A percentile compares a stretch with the other conserved stretches of the same genome.
Evolutionary conservation across 2,113 vertebrate genomes (phyloP).

Genomic region (Gallinago undulata): DNA sequence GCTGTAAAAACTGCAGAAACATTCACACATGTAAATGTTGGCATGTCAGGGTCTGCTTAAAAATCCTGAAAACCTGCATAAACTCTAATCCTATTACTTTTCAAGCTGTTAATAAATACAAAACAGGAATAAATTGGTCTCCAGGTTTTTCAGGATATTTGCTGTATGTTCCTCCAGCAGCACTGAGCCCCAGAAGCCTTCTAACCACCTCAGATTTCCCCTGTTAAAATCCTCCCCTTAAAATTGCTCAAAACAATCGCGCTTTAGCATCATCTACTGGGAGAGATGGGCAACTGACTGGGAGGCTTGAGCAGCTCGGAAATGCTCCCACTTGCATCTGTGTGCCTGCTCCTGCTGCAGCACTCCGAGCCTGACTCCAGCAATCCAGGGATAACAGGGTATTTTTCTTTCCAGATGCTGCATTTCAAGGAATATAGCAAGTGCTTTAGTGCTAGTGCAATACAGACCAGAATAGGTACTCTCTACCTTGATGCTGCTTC

Average conservation of each 20-base stretch:
- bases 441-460: not conserved
- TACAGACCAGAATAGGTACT: not conserved
- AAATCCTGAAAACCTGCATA: not conserved
- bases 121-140: not conserved
- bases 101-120: not conserved
- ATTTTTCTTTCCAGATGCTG: not conserved
- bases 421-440: not conserved
- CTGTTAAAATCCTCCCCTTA: not conserved
- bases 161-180: not conserved
- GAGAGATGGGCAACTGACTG: conserved; percentile 62
- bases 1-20: not conserved
- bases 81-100: not conserved
- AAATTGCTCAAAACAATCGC: not conserved
- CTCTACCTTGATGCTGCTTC: not conserved
- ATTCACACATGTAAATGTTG: fast-evolving
- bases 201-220: not conserved
- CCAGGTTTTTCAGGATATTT: not conserved
- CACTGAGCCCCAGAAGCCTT: not conserved
- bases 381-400: not conserved
- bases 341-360: not conserved
- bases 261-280: conserved; percentile 28
- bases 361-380: not conserved
- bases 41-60: not conserved
- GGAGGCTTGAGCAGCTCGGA: not conserved
- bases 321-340: not conserved